phyloP scores from a whole-genome alignment of 2,888 invertebrate species.

The Drosophila basisetae region DNA sequence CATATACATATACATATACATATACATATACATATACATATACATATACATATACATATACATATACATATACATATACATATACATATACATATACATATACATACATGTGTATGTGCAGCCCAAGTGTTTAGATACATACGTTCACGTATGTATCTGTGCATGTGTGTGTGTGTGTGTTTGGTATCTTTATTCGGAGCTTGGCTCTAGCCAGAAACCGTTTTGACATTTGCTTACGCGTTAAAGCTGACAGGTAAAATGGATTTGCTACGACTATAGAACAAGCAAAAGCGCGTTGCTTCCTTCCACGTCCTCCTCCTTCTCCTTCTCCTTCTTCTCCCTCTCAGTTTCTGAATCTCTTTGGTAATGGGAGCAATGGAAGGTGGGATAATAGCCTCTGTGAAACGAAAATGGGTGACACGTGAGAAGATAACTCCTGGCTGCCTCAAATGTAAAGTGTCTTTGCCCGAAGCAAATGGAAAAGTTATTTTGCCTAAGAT shows the following conservation, averaged over 20 bases:
- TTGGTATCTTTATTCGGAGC: conserved; percentile 31
- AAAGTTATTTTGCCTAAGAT: background rate
- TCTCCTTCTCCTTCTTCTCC: rapidly evolving
- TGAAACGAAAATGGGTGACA: conserved; percentile 40
- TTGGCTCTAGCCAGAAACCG: conserved; percentile 33
- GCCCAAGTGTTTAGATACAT: conserved; percentile 18
- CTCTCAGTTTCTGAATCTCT: background rate
- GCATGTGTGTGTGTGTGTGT: background rate
- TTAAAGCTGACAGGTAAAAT: conserved; percentile 78
- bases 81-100: background rate
- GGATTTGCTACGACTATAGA: conserved; percentile 75
- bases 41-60: background rate
- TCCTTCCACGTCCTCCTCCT: background rate
- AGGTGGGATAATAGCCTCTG: background rate
- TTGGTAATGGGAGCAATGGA: background rate
- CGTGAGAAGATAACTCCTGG: conserved; percentile 45
- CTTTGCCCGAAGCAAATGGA: background rate
- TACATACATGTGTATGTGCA: background rate
- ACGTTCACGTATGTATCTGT: background rate
- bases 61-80: background rate
- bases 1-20: background rate
- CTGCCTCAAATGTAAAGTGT: conserved; percentile 14
- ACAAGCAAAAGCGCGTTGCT: conserved; percentile 38
- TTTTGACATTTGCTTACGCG: conserved; percentile 77
- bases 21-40: background rate